phyloP scores from a whole-genome alignment of 2,888 invertebrate genomes.

The Spodoptera picta region DNA sequence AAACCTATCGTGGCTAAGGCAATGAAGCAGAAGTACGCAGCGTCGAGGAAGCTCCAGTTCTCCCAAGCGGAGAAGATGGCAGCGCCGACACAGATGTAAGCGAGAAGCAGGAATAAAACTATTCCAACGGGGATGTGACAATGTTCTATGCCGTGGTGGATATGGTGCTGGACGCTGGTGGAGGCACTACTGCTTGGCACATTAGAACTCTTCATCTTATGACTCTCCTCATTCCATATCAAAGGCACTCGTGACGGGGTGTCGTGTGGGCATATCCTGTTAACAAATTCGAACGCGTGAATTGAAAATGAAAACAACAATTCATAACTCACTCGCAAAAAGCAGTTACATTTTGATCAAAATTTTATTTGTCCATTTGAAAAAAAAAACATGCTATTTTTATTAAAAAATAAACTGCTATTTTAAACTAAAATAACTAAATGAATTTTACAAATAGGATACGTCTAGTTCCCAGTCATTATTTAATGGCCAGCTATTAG shows the following conservation, averaged over 20 bases:
- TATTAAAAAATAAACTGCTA: neutral
- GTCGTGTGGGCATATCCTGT: conserved; percentile 90
- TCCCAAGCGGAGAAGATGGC: conserved; percentile 94
- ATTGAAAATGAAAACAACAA: conserved; percentile 5
- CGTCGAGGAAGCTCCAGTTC: conserved; percentile 94
- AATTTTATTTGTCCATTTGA: conserved; percentile 13
- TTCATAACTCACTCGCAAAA: neutral
- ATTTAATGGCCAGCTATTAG: no score
- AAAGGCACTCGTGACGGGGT: conserved; percentile 94
- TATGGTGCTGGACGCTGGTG: conserved; percentile 75
- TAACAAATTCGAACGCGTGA: conserved; percentile 32
- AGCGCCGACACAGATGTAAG: conserved; percentile 93
- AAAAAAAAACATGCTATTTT: neutral
- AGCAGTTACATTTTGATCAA: conserved; percentile 5
- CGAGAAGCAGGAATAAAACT: conserved; percentile 91
- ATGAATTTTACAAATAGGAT: conserved; percentile 1
- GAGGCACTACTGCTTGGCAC: conserved; percentile 79
- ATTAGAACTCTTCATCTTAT: conserved; percentile 76
- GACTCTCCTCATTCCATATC: conserved; percentile 89
- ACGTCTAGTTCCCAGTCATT: no score
- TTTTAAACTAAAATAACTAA: conserved; percentile 1
- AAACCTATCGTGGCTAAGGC: conserved; percentile 95
- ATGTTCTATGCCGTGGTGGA: conserved; percentile 75
- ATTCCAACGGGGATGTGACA: conserved; percentile 83
- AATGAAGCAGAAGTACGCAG: conserved; percentile 95